Base-by-base conservation (phyloP, 2,797 vertebrate genomes). In the Florisuga fusca region DNA sequence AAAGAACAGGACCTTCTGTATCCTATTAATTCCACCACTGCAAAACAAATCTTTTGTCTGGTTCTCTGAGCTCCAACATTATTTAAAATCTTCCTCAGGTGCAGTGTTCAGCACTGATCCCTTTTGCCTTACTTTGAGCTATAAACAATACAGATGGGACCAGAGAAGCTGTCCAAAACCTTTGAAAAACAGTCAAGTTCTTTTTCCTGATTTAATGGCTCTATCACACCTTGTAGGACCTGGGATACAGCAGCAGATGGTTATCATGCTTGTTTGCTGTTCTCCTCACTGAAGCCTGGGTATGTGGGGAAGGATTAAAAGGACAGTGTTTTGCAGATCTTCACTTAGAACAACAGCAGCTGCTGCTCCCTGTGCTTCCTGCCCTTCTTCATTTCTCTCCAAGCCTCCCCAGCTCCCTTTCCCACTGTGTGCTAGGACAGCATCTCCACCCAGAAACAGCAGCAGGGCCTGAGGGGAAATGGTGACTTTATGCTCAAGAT, bases 401-500 rank as follows among this genome's bases (percentile, higher is more conserved):
- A 73, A 71, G 33, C 9, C 45, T 81, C 46, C 67, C 31, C 68
- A 73, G 74, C 36, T 79, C 55, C 58, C 31, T 92, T 87, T 64
- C 78, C 59, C 79, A 62, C 54, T 63, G 27, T 54, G 78, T 38
- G 34, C 55, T 78, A 33, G 31, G 86, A 57, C 43, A 87, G 75
- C 58, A 55, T 34, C 66, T 78, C 87, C 89, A 76, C 36, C 36
- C 89, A 77, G 29, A 84, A 94, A 58, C 48, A 78, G 41, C 69
- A 92, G 55, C 34, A 84, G 19, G 29, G 61, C 87, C 84, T 55
- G 58, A 81, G 74, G 75, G 89, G 34, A 95, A 95, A 85, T 3
- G 5, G 84, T 89, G 95, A 94, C 90, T 89, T 94, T 90, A 93
- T 79, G 77, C 81, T 72, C 34, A 82, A 92, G 91, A 76, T 77